Conservation (phyloP, 2,888 invertebrate genomes). For the Exocentrus adspersus region DNA sequence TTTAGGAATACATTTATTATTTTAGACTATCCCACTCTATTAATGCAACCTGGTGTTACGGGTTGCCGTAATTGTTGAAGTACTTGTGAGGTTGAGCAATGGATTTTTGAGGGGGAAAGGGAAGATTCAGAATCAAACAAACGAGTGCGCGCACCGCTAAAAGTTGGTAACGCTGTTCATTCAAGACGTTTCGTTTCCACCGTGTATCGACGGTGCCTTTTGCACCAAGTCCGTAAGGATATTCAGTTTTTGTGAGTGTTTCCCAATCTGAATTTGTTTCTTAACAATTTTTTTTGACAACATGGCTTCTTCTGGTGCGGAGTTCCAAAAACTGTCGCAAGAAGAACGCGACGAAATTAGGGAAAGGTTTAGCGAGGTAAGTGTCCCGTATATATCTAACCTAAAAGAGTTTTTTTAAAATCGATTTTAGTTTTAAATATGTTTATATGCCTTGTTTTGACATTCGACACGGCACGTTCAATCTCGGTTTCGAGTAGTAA, state of each 20-base stretch:
- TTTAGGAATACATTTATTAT: no score
- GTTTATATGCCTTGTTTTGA: conserved; percentile 40
- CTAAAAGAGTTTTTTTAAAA: conserved; percentile 24
- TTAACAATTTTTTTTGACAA: conserved; percentile 32
- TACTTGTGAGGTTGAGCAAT: no score
- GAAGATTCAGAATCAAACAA: no score
- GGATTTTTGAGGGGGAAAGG: no score
- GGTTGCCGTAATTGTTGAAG: no score
- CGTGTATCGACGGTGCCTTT: conserved; percentile 35
- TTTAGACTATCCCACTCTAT: no score
- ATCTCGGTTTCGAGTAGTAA: conserved; percentile 5
- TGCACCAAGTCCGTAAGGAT: conserved; percentile 33
- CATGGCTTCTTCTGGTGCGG: conserved; percentile 48
- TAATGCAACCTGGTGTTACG: no score
- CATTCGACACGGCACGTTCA: conserved; percentile 29
- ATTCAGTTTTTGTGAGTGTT: conserved; percentile 34
- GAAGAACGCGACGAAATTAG: conserved; percentile 80
- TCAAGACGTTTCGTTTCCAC: conserved; percentile 23
- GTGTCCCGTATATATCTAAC: conserved; percentile 47
- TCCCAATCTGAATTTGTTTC: conserved; percentile 31
- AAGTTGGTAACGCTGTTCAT: conserved; percentile 22
- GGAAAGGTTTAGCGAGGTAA: conserved; percentile 81
- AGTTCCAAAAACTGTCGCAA: conserved; percentile 68
- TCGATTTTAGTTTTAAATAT: conserved; percentile 38
- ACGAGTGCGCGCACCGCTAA: neutral